Percentiles rank a stretch among this genome's conserved stretches.
phyloP scores from a whole-genome alignment of 2,113 vertebrate species.

The Heterotis niloticus region DNA sequence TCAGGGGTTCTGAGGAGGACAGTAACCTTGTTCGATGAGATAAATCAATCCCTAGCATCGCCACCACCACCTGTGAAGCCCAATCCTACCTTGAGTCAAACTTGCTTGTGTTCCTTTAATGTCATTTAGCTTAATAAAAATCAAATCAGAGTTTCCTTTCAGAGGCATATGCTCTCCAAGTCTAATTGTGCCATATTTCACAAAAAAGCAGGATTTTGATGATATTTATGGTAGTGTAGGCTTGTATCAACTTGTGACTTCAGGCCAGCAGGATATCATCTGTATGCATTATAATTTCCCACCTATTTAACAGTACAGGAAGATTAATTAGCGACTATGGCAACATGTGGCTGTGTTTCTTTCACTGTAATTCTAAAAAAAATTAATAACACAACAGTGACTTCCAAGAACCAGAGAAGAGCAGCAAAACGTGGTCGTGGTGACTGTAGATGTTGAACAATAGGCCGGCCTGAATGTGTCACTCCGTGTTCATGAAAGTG shows the following conservation, averaged over 20 bases:
- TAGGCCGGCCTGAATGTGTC: background rate
- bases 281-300: background rate
- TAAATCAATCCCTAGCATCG: too few relatives aligned
- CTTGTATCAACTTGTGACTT: background rate
- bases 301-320: background rate
- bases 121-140: slow-evolving; percentile 7
- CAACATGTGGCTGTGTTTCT: background rate
- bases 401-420: background rate
- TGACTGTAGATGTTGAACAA: background rate
- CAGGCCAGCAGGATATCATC: background rate
- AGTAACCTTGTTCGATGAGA: background rate
- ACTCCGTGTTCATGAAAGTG: background rate
- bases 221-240: background rate
- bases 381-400: background rate
- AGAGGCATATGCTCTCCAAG: background rate
- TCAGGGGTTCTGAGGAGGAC: background rate
- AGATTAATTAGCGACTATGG: background rate
- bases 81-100: background rate
- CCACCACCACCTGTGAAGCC: background rate
- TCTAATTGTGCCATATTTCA: background rate
- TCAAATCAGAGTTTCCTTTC: background rate
- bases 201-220: slow-evolving; percentile 2
- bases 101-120: background rate
- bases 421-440: background rate
- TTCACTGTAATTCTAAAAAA: background rate